A percentile compares a stretch with the other conserved stretches of the same genome.
phyloP scores from a whole-genome alignment of 2,888 invertebrate species.

The Euphydryas editha region DNA sequence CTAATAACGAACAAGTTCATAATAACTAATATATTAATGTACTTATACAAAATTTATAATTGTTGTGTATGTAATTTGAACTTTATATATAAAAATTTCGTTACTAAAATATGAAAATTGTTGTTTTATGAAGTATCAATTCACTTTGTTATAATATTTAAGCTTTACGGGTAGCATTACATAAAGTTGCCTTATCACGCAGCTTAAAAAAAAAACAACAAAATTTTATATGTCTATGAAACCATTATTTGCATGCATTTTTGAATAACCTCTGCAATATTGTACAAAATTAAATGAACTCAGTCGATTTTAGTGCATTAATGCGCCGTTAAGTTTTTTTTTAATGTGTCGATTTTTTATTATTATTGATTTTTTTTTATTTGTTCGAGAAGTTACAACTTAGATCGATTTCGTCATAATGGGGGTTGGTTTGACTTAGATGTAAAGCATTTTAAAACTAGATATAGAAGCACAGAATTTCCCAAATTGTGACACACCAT shows the following conservation, averaged over 20 bases:
- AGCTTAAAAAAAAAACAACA: too few species aligned
- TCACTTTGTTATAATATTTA: too few species aligned
- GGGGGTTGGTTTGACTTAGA: slow-evolving; percentile 28
- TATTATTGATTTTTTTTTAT: slow-evolving; percentile 26
- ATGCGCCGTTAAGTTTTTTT: slow-evolving; percentile 24
- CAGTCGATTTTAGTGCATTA: slow-evolving; percentile 18
- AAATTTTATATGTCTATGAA: slow-evolving; percentile 31
- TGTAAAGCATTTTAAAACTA: neutral
- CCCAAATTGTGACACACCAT: slow-evolving; percentile 21
- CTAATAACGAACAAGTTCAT: too few species aligned
- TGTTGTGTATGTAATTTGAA: too few species aligned
- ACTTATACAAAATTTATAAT: too few species aligned
- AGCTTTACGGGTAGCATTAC: too few species aligned
- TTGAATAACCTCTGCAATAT: slow-evolving; percentile 13
- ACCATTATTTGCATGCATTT: slow-evolving; percentile 24
- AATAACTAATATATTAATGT: too few species aligned
- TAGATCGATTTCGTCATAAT: slow-evolving; percentile 14
- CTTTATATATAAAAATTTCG: too few species aligned
- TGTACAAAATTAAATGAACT: slow-evolving; percentile 23
- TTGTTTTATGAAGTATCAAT: too few species aligned
- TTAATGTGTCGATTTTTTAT: slow-evolving; percentile 30
- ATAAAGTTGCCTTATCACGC: too few species aligned
- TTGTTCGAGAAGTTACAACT: slow-evolving; percentile 13
- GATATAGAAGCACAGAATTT: slow-evolving; percentile 16
- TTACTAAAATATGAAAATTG: too few species aligned